These are phyloP conservation scores for Lottia scabra DNA, from an alignment of 2,888 invertebrate genomes.

Conservation along the genomic window DNA sequence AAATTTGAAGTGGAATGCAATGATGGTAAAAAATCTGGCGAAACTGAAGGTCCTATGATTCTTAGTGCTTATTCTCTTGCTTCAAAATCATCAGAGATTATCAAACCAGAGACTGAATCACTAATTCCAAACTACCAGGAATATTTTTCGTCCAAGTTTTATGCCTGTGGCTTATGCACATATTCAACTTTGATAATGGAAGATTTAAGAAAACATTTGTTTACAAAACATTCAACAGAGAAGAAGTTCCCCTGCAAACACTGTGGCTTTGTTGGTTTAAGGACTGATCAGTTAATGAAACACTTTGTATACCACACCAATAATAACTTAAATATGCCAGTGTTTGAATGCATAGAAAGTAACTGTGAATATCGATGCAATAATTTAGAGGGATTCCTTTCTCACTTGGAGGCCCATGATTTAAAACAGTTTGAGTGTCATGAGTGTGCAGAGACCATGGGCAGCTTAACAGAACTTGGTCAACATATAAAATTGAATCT, in stretches of 20 bases:
- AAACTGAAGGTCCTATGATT: neutral
- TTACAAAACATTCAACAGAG: neutral
- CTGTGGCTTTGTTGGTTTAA: neutral
- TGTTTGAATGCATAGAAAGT: neutral
- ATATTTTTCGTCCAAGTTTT: neutral
- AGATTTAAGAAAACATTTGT: neutral
- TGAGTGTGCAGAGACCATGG: neutral
- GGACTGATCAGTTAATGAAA: neutral
- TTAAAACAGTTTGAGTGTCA: neutral
- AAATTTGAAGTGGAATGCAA: neutral
- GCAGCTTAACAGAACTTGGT: neutral
- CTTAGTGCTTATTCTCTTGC: neutral
- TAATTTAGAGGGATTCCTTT: neutral
- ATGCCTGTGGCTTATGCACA: neutral
- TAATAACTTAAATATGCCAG: neutral
- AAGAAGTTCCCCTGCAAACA: neutral
- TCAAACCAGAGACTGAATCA: neutral
- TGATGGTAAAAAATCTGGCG: neutral
- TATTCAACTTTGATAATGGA: constrained; percentile 3
- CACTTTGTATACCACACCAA: neutral
- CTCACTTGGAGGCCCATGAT: neutral
- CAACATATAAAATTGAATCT: neutral
- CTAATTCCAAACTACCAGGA: neutral
- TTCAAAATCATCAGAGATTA: neutral
- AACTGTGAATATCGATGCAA: neutral